A percentile compares a stretch with the other conserved stretches of the same genome.
Evolutionary conservation across 2,888 invertebrate species (phyloP).

Genomic region (Athalia rosae): DNA sequence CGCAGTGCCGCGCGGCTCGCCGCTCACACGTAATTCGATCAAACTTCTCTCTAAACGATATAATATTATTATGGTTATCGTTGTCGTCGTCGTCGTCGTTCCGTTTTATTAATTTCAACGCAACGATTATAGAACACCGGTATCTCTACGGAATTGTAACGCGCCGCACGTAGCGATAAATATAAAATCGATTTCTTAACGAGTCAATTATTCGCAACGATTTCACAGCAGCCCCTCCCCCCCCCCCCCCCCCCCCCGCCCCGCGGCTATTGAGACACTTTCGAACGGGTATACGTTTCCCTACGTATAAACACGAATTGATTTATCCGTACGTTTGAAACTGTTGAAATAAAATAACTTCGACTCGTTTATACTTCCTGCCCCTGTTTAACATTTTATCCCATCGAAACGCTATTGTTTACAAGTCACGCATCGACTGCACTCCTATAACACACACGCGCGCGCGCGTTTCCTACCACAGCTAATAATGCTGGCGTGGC

Average conservation of each 20-base stretch:
- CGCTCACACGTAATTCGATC: too few species aligned
- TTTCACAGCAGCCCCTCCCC: slow-evolving; percentile 23
- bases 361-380: slow-evolving; percentile 13
- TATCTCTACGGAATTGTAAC: not conserved
- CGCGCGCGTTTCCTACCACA: slow-evolving; percentile 17
- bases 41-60: too few species aligned
- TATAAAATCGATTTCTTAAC: slow-evolving; percentile 38
- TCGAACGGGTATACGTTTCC: slow-evolving; percentile 8
- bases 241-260: too few species aligned
- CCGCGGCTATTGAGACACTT: slow-evolving; percentile 18
- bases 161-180: not conserved
- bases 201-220: slow-evolving; percentile 34
- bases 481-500: slow-evolving; percentile 21
- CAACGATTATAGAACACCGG: not conserved
- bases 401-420: slow-evolving; percentile 39
- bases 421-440: slow-evolving; percentile 41
- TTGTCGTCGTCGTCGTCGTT: too few species aligned
- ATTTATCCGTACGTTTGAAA: not conserved
- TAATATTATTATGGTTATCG: too few species aligned
- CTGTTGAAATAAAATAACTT: slow-evolving; percentile 13
- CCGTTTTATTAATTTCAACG: not conserved
- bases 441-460: slow-evolving; percentile 2
- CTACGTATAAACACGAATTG: not conserved
- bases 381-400: slow-evolving; percentile 17
- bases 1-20: not conserved